A percentile compares a stretch with the other conserved stretches of the same genome.
These are phyloP conservation scores for Hippoglossus stenolepis DNA, from an alignment of 2,113 vertebrate genomes.

Conservation along the genomic window DNA sequence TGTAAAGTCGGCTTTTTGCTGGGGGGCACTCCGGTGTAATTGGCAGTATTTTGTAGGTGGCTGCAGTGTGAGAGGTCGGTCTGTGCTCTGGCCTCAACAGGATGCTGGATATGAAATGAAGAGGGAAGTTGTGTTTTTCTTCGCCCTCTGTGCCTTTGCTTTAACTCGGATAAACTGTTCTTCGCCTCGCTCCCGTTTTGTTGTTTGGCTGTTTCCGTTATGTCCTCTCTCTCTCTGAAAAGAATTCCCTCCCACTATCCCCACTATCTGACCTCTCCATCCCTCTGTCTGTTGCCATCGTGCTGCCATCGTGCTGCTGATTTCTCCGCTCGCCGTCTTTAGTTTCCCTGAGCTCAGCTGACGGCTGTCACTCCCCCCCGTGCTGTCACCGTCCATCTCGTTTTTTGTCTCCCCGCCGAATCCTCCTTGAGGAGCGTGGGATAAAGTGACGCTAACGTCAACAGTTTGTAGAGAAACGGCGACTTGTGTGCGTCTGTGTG, in stretches of 20 bases:
- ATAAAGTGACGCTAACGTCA: constrained; percentile 5
- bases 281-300: constrained; percentile 7
- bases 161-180: not conserved
- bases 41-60: constrained; percentile 38
- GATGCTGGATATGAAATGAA: not conserved
- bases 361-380: not conserved
- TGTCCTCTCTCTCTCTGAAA: no score
- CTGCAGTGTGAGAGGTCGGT: constrained; percentile 10
- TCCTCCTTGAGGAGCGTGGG: not conserved
- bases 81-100: constrained; percentile 5
- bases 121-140: not conserved
- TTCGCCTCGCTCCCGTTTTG: not conserved
- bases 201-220: not conserved
- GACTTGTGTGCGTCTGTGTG: not conserved
- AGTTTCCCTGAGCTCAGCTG: constrained; percentile 45
- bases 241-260: no score
- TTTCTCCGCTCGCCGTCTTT: constrained; percentile 14
- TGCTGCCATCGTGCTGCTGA: constrained; percentile 6
- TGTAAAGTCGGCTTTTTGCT: constrained; percentile 26
- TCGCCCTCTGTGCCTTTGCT: not conserved
- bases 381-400: not conserved
- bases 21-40: constrained; percentile 32
- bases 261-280: not conserved
- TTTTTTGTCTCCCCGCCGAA: not conserved
- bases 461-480: not conserved